A percentile compares a stretch with the other conserved stretches of the same genome.
Evolutionary conservation across 1,140 invertebrate species (phyloP).

Genomic region (Prorops nasuta): DNA sequence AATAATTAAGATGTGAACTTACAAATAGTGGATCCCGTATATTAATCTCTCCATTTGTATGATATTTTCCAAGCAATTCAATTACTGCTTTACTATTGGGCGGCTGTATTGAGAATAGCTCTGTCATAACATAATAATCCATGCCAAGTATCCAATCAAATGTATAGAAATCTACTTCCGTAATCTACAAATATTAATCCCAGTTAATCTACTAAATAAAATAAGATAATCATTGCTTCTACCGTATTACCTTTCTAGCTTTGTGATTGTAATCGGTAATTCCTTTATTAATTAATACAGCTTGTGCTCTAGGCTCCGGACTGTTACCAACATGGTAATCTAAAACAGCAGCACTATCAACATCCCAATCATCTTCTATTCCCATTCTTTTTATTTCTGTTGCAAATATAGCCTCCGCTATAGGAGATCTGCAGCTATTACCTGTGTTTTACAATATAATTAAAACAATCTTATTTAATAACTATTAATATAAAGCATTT

Average conservation of each 20-base stretch:
- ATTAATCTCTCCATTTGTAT: slow-evolving; percentile 73
- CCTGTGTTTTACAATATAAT: slow-evolving; percentile 58
- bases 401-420: slow-evolving; percentile 87
- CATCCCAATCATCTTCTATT: slow-evolving; percentile 68
- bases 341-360: slow-evolving; percentile 86
- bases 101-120: slow-evolving; percentile 65
- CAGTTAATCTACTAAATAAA: no score
- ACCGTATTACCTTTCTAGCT: slow-evolving; percentile 67
- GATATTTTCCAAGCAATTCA: slow-evolving; percentile 76
- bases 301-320: slow-evolving; percentile 75
- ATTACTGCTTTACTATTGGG: slow-evolving; percentile 68
- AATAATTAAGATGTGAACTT: slow-evolving; percentile 36
- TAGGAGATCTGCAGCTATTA: slow-evolving; percentile 94
- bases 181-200: slow-evolving; percentile 54
- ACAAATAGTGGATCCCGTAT: slow-evolving; percentile 90
- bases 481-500: slow-evolving; percentile 8
- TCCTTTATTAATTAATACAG: slow-evolving; percentile 68
- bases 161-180: slow-evolving; percentile 68
- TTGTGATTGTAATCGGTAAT: slow-evolving; percentile 71
- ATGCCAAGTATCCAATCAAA: slow-evolving; percentile 90
- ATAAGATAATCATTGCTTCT: slow-evolving; percentile 3
- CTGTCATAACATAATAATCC: slow-evolving; percentile 79
- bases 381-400: slow-evolving; percentile 67
- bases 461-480: slow-evolving; percentile 13
- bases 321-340: slow-evolving; percentile 80